Evolutionary conservation across 2,113 vertebrate species (phyloP), one percentile per base, ranked within the genome.

Genomic region (Bufo bufo): DNA sequence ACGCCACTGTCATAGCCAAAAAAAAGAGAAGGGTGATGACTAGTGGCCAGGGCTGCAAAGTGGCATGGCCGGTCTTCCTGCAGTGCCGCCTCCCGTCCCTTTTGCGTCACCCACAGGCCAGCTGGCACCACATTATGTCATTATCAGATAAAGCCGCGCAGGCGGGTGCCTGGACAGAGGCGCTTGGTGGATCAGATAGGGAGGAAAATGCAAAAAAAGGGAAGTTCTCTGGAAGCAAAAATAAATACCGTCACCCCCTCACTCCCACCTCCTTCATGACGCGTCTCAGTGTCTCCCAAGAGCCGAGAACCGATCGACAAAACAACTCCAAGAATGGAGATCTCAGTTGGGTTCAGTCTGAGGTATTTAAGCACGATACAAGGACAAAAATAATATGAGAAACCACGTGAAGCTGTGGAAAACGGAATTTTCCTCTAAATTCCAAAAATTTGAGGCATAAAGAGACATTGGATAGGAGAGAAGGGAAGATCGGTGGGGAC

Each of bases 71-170:
- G 17, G n/a, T 83, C 82, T n/a, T 16, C 33, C 59, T 65, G 43
- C 69, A 43, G 33, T 9, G 43, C 45, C 19, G 33, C 19, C 43
- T 77, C 72, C 72, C 33, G 33, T 33, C 33, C 33, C 33, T 33
- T 1, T 33, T 84, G 87, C 87, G 81, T 88, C 81, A 88, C 82
- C 45, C 13, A 10, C 72, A 69, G 72, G 72, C 87, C 87, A 78
- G 59, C 71, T 84, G 87, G 87, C 82, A 78, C 87, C 82, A 88
- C 87, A 84, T 88, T 88, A 88, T 77, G 81, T 84, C 87, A 84
- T 78, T 88, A 84, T 84, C 87, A 88, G 87, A 88, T 88, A 88
- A 84, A 88, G 87, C 66, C 87, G 16, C 82, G 17, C 87, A 83
- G 87, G 59, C 87, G 87, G 87, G 87, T 88, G 87, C 81, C 81